Conservation (phyloP, 2,888 invertebrate genomes). For the Agriotes lineatus region DNA sequence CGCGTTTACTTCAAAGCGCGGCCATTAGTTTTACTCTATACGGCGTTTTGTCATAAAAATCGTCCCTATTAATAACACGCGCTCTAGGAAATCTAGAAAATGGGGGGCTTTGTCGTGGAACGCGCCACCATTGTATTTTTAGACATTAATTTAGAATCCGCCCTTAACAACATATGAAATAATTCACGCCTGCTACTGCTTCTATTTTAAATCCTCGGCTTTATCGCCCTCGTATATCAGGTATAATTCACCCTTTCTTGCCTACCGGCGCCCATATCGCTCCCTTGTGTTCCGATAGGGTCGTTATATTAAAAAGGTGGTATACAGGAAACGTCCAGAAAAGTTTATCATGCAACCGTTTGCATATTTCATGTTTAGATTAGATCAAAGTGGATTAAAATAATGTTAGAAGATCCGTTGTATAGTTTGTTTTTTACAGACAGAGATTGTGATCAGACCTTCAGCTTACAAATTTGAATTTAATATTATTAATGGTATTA, state of each 20-base stretch:
- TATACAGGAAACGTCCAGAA: no score
- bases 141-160: slow-evolving; percentile 9
- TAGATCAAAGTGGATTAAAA: no score
- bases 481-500: no score
- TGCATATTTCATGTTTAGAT: no score
- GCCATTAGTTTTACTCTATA: background rate
- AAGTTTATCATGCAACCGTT: no score
- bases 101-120: background rate
- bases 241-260: slow-evolving; percentile 8
- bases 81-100: slow-evolving; percentile 23
- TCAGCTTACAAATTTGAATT: no score
- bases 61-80: slow-evolving; percentile 11
- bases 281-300: background rate
- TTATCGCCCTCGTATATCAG: slow-evolving; percentile 4
- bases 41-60: slow-evolving; percentile 24
- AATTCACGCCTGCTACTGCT: slow-evolving; percentile 23
- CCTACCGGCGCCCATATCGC: background rate
- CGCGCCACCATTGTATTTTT: slow-evolving; percentile 12
- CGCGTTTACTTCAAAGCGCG: slow-evolving; percentile 1
- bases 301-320: no score
- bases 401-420: no score
- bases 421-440: no score
- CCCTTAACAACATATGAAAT: slow-evolving; percentile 13
- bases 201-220: background rate
- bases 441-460: no score